Conservation (phyloP, 1,140 invertebrate species). For the Drosophila ananassae region DNA sequence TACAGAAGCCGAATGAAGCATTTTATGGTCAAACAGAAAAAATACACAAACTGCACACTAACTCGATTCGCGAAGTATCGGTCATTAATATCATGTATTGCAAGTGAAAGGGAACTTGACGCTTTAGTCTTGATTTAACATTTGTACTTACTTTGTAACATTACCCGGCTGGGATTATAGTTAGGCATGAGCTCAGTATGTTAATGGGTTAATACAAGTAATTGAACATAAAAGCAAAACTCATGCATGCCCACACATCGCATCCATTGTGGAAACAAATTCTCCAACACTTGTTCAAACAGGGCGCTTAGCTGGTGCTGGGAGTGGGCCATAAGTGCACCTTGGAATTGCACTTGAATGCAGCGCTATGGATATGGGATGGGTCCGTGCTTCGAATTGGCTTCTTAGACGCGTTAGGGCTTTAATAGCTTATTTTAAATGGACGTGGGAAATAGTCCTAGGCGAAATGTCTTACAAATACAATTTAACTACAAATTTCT, state of each 20-base stretch:
- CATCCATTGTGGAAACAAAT: constrained; percentile 53
- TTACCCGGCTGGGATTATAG: constrained; percentile 35
- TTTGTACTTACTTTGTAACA: constrained; percentile 25
- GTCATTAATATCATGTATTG: constrained; percentile 35
- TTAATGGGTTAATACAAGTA: constrained; percentile 66
- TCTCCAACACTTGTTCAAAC: constrained; percentile 44
- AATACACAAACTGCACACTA: constrained; percentile 21
- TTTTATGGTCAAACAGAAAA: constrained; percentile 57
- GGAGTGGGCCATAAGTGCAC: constrained; percentile 41
- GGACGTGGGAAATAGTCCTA: constrained; percentile 17
- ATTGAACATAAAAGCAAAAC: constrained; percentile 58
- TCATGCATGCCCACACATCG: constrained; percentile 19
- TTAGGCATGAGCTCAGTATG: constrained; percentile 67
- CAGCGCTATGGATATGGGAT: constrained; percentile 46
- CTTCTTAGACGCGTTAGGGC: constrained; percentile 9
- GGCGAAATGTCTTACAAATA: background rate
- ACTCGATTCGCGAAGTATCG: constrained; percentile 15
- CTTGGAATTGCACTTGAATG: constrained; percentile 41
- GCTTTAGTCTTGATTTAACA: constrained; percentile 13
- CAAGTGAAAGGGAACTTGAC: constrained; percentile 63
- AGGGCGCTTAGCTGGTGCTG: constrained; percentile 42
- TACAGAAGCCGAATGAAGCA: constrained; percentile 17
- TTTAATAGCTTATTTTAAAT: constrained; percentile 17
- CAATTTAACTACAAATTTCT: background rate
- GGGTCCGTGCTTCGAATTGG: constrained; percentile 10